These are phyloP conservation scores for Drosophila kambysellisi DNA, from an alignment of 2,888 invertebrate species.

Conservation along the genomic window DNA sequence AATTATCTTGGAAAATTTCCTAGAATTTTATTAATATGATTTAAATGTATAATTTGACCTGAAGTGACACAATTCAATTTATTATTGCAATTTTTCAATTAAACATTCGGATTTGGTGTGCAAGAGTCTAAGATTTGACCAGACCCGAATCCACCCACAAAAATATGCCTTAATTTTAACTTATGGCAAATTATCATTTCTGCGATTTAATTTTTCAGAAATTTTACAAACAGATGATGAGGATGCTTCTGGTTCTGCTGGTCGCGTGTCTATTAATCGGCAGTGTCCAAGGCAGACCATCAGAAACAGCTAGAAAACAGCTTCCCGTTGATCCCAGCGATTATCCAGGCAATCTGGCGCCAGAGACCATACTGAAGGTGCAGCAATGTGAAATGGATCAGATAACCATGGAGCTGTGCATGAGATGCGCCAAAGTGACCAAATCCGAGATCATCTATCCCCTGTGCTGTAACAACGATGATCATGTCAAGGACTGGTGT, in stretches of 20 bases:
- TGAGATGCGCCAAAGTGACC: conserved; percentile 87
- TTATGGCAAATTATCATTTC: background rate
- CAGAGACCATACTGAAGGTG: conserved; percentile 79
- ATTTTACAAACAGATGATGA: conserved; percentile 27
- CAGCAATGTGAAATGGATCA: conserved; percentile 79
- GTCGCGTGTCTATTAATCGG: conserved; percentile 20
- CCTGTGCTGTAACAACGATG: conserved; percentile 86
- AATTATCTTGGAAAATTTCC: background rate
- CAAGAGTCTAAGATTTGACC: background rate
- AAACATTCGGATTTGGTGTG: background rate
- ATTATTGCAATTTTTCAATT: background rate
- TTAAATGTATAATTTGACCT: rapidly evolving
- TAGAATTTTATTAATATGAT: background rate
- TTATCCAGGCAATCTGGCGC: conserved; percentile 79
- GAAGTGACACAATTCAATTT: background rate
- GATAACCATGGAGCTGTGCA: conserved; percentile 85
- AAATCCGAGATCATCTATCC: conserved; percentile 86
- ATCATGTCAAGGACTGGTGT: conserved; percentile 86
- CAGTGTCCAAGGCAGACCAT: conserved; percentile 43
- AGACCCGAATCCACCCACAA: background rate
- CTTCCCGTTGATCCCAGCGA: conserved; percentile 64
- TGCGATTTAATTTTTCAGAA: conserved; percentile 32
- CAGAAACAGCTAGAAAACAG: conserved; percentile 6
- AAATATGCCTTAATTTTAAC: too few species aligned
- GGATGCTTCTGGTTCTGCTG: conserved; percentile 36